Base-by-base conservation (phyloP, 1,140 invertebrate species). In the Ostrea edulis region DNA sequence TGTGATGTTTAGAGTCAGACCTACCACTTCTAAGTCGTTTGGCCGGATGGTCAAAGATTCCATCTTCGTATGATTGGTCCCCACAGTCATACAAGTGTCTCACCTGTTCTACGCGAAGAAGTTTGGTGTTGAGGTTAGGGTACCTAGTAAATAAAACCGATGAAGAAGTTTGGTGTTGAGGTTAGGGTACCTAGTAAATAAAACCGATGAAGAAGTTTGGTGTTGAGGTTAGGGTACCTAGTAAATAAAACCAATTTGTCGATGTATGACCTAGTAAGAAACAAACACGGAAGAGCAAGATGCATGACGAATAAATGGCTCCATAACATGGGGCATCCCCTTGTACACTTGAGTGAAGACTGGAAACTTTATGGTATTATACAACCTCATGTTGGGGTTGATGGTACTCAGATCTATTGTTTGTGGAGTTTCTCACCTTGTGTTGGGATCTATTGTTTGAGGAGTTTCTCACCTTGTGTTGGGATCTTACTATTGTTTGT, bases 41-140 rank as follows among this genome's bases (percentile, higher is more conserved):
- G 68, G 89, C 88, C 11, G 93, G 92, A 62, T 93, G 89, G 85
- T 95, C 94, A 9, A 93, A 89, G 44, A 93, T 90, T 85, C 94
- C 93, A 89, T 95, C 94, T 86, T 90, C 91, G 53, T 92, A 91
- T 8, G 92, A 90, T 17, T 87, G 88, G 65, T 93, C 91, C 20
- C 90, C 92, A 29, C 92, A 92, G 65, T 95, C 94, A 91, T 94
- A 96, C 20, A 96, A 89, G 86, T 93, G 92, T 58, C 93, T 91
- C 25, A 96, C 95, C 92, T 98, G 97, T 89, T 96, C 96, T 0
- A 97, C 96, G 90, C 98, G 96, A 25, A 98, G 96, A 86, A 95
- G 95, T 65, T 95, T 95, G 14, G 96, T 62, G 91, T 96, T 96
- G 84, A 96, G 90, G 91, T 96, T 96, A 1, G 96, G 95, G 92